These are phyloP conservation scores for Saxidomus purpurata DNA, from an alignment of 1,140 invertebrate genomes.

Conservation along the genomic window DNA sequence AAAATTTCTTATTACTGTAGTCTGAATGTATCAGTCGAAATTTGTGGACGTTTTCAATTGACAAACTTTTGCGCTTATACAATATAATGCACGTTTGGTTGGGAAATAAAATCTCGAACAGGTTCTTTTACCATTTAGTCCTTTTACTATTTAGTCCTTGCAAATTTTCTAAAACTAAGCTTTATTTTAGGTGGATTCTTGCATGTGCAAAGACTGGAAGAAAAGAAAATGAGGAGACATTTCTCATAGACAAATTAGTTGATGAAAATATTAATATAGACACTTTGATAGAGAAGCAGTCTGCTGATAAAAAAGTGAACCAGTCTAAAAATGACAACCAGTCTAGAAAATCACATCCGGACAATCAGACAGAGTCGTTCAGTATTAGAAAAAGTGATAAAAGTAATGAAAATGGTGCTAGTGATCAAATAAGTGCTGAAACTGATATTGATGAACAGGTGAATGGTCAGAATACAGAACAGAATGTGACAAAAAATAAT, in stretches of 20 bases:
- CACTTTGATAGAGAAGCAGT: not conserved
- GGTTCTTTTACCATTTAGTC: too few relatives aligned
- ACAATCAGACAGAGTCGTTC: not conserved
- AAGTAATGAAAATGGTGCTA: not conserved
- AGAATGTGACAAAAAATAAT: not conserved
- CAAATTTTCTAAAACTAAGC: too few relatives aligned
- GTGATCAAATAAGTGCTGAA: not conserved
- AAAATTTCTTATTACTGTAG: too few relatives aligned
- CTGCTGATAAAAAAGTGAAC: not conserved
- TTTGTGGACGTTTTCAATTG: too few relatives aligned
- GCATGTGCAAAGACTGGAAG: constrained; percentile 89
- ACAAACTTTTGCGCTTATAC: too few relatives aligned
- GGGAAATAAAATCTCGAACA: too few relatives aligned
- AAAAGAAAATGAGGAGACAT: constrained; percentile 88
- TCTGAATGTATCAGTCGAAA: too few relatives aligned
- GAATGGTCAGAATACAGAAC: not conserved
- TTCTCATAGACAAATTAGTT: constrained; percentile 88
- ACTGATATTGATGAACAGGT: not conserved
- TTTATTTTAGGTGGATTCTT: constrained; percentile 90
- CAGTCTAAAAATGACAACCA: constrained; percentile 15
- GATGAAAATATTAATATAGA: constrained; percentile 25
- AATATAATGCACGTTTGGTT: too few relatives aligned
- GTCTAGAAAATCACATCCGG: not conserved
- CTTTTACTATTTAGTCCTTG: too few relatives aligned
- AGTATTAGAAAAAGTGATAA: not conserved